These are phyloP conservation scores for Pogonomyrmex californicus DNA, from an alignment of 1,140 invertebrate genomes.

Conservation along the genomic window DNA sequence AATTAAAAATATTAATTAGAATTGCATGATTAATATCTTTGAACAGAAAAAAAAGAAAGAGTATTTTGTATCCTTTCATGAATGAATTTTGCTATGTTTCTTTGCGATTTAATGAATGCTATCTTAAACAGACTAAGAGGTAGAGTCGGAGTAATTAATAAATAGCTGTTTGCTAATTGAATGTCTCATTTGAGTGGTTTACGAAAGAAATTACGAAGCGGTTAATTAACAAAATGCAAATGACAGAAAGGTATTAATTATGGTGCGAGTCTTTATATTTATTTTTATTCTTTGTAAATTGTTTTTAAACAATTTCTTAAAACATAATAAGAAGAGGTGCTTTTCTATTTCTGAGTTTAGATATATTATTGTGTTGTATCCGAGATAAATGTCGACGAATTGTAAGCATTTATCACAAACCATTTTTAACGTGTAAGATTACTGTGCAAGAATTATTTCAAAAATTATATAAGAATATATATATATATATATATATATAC, in stretches of 20 bases:
- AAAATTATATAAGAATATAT: background rate
- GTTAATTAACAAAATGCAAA: constrained; percentile 12
- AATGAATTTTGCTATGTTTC: background rate
- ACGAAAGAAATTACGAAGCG: background rate
- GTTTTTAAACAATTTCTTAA: background rate
- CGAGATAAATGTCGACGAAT: background rate
- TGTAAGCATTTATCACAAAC: background rate
- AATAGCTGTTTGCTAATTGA: background rate
- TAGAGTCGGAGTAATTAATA: background rate
- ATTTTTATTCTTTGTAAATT: background rate
- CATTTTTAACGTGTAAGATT: background rate
- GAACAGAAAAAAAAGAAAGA: background rate
- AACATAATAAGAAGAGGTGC: background rate
- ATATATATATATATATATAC: too few species aligned
- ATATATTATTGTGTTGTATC: background rate
- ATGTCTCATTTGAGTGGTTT: background rate
- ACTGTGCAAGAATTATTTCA: background rate
- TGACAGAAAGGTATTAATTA: background rate
- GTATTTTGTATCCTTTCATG: too few species aligned
- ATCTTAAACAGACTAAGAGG: background rate
- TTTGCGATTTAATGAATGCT: constrained; percentile 13
- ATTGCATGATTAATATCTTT: background rate
- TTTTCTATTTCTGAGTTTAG: background rate
- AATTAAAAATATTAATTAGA: constrained; percentile 62
- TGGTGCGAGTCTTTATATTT: background rate